phyloP scores from a whole-genome alignment of 2,113 vertebrate genomes.

The Emydocephalus ijimae region DNA sequence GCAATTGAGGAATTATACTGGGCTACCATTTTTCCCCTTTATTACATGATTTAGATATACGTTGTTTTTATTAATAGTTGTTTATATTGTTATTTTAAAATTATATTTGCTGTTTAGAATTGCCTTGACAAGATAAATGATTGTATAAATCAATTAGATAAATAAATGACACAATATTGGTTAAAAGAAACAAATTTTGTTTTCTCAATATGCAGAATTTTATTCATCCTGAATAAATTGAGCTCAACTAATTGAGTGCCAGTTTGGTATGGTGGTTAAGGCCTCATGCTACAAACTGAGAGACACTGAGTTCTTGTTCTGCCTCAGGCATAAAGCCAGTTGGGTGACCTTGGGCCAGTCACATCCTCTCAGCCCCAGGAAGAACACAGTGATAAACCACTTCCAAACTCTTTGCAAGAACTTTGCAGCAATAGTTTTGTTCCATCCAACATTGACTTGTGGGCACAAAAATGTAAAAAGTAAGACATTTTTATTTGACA shows the following conservation, averaged over 20 bases:
- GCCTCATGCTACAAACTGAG: neutral
- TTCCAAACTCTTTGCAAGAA: neutral
- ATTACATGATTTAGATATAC: neutral
- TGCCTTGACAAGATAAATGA: neutral
- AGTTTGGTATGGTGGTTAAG: neutral
- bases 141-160: neutral
- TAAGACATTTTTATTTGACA: constrained; percentile 12
- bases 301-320: neutral
- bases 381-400: neutral
- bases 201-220: constrained; percentile 30
- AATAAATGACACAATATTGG: neutral
- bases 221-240: constrained; percentile 38
- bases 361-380: neutral
- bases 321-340: neutral
- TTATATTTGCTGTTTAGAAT: neutral
- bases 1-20: neutral
- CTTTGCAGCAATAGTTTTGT: neutral
- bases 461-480: neutral
- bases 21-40: neutral
- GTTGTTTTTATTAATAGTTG: neutral
- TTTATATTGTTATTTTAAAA: neutral
- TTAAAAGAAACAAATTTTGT: constrained; percentile 33
- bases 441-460: neutral
- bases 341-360: neutral
- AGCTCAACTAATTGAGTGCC: neutral